These are phyloP conservation scores for Enteromius argenteus DNA, from an alignment of 2,797 vertebrate species.

Conservation along the genomic window DNA sequence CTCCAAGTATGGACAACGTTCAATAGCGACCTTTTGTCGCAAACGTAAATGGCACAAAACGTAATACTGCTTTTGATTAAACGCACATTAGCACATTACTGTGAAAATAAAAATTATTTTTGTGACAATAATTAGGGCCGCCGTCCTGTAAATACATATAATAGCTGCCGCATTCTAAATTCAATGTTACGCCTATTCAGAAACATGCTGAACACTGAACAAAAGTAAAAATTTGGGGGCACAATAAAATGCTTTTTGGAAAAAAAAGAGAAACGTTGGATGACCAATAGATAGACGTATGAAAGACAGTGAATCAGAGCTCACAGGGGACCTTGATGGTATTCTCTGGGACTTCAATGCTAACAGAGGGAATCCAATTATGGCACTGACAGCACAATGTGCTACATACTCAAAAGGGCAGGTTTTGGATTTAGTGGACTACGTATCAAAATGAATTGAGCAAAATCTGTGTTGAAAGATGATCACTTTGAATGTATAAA, in stretches of 20 bases:
- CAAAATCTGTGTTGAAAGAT: not conserved
- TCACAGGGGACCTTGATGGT: constrained; percentile 52
- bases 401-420: constrained; percentile 45
- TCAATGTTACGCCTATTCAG: constrained; percentile 41
- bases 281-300: constrained; percentile 45
- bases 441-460: constrained; percentile 34
- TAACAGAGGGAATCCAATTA: constrained; percentile 59
- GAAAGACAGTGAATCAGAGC: constrained; percentile 58
- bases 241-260: constrained; percentile 44
- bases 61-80: constrained; percentile 49
- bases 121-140: constrained; percentile 38
- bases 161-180: constrained; percentile 55
- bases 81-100: constrained; percentile 59
- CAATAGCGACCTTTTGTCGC: not conserved
- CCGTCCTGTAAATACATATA: constrained; percentile 56
- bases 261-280: constrained; percentile 32
- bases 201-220: constrained; percentile 34
- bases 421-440: constrained; percentile 32
- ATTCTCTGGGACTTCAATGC: constrained; percentile 56
- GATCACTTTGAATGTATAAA: constrained; percentile 1
- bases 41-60: constrained; percentile 40
- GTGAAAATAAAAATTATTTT: constrained; percentile 59
- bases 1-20: not conserved
- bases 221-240: constrained; percentile 52
- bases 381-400: constrained; percentile 37